phyloP scores from a whole-genome alignment of 2,113 vertebrate species.

The Stegastes partitus region DNA sequence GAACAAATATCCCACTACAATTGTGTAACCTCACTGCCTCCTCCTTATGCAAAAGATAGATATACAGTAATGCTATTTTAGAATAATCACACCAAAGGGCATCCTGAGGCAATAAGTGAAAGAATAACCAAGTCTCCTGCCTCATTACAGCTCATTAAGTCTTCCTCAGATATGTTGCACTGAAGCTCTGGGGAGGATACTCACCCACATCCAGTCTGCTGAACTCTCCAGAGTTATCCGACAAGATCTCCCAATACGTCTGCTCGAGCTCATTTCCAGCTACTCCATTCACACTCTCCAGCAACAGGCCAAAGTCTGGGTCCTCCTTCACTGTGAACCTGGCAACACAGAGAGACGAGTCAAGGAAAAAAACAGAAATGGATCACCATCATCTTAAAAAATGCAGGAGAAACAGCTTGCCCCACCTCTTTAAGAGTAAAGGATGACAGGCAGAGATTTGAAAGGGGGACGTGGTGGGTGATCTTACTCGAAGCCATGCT shows the following conservation, averaged over 20 bases:
- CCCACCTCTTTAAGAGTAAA: neutral
- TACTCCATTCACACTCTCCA: constrained; percentile 82
- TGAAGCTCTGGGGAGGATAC: constrained; percentile 53
- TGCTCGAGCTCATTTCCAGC: constrained; percentile 58
- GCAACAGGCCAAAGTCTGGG: constrained; percentile 66
- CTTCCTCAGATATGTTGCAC: constrained; percentile 30
- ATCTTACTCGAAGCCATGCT: constrained; percentile 72
- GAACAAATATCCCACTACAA: no score
- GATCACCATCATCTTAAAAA: neutral
- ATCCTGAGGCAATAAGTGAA: constrained; percentile 36
- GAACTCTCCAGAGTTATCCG: constrained; percentile 58
- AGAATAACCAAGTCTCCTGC: constrained; percentile 42
- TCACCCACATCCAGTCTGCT: constrained; percentile 73
- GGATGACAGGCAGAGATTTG: neutral
- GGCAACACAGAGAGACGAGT: constrained; percentile 1
- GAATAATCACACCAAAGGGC: constrained; percentile 5
- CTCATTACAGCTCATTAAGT: constrained; percentile 67
- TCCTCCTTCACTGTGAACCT: constrained; percentile 76
- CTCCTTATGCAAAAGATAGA: neutral
- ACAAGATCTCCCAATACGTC: constrained; percentile 81
- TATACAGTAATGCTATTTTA: constrained; percentile 2
- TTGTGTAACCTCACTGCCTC: neutral
- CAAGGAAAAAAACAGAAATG: constrained; percentile 15
- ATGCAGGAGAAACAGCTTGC: neutral
- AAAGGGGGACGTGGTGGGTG: neutral